phyloP scores from a whole-genome alignment of 2,888 invertebrate genomes.

The Clanis bilineata region DNA sequence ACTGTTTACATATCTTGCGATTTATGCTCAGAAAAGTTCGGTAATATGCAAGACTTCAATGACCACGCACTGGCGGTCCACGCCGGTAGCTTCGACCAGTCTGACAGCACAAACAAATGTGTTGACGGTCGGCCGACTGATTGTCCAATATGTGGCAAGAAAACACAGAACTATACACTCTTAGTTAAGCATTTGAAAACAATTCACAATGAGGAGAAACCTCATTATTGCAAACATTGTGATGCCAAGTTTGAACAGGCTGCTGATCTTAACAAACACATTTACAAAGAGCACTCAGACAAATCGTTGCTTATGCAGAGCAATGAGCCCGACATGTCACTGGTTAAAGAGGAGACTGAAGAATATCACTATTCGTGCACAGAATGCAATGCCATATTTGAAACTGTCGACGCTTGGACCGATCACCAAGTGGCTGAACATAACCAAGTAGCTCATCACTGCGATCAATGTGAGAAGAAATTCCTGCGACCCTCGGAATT shows the following conservation, averaged over 20 bases:
- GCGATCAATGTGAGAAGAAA: slow-evolving; percentile 84
- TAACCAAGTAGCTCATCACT: slow-evolving; percentile 78
- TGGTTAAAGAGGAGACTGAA: slow-evolving; percentile 76
- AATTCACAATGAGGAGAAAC: slow-evolving; percentile 72
- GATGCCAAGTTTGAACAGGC: slow-evolving; percentile 80
- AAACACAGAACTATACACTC: slow-evolving; percentile 79
- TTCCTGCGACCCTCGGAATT: slow-evolving; percentile 83
- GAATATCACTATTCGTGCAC: slow-evolving; percentile 83
- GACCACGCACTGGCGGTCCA: slow-evolving; percentile 73
- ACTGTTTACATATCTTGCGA: slow-evolving; percentile 82
- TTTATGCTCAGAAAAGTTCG: slow-evolving; percentile 71
- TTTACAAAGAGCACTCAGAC: slow-evolving; percentile 82
- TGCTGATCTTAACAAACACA: slow-evolving; percentile 81
- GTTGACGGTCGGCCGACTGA: slow-evolving; percentile 74
- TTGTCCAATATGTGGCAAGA: slow-evolving; percentile 81
- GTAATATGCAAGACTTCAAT: slow-evolving; percentile 73
- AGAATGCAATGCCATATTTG: slow-evolving; percentile 83
- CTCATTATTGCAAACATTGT: slow-evolving; percentile 83
- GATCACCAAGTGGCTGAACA: slow-evolving; percentile 82
- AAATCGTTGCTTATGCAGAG: slow-evolving; percentile 54
- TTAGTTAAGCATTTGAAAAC: slow-evolving; percentile 82
- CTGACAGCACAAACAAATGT: slow-evolving; percentile 67
- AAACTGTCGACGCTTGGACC: slow-evolving; percentile 81
- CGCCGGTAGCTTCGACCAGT: slow-evolving; percentile 67
- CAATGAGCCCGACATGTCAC: slow-evolving; percentile 65